Evolutionary conservation across 2,888 invertebrate genomes (phyloP).

Genomic region (Apamea monoglypha): DNA sequence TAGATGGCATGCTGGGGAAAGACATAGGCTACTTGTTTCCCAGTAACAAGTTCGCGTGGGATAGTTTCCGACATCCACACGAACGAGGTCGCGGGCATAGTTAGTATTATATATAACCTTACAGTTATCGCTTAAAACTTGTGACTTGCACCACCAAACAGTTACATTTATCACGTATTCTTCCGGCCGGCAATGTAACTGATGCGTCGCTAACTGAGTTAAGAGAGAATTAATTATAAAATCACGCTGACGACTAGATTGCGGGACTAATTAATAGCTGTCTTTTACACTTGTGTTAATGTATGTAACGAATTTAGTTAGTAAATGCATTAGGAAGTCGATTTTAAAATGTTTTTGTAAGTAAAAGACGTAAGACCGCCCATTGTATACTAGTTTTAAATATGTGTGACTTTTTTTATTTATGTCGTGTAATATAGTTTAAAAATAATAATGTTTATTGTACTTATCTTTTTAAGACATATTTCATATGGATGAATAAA

Average conservation of each 20-base stretch:
- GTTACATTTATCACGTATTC: slow-evolving; percentile 69
- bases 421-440: too few relatives aligned
- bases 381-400: not conserved
- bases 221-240: slow-evolving; percentile 65
- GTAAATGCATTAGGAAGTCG: not conserved
- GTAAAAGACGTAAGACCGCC: too few relatives aligned
- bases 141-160: slow-evolving; percentile 53
- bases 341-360: not conserved
- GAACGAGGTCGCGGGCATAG: too few relatives aligned
- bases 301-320: slow-evolving; percentile 18
- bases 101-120: not conserved
- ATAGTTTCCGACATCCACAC: too few relatives aligned
- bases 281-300: slow-evolving; percentile 41
- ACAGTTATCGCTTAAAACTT: not conserved
- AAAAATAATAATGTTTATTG: too few relatives aligned
- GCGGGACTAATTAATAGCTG: slow-evolving; percentile 54
- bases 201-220: slow-evolving; percentile 66
- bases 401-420: too few relatives aligned
- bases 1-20: too few relatives aligned
- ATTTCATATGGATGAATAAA: not conserved
- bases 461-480: too few relatives aligned
- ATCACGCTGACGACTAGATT: slow-evolving; percentile 55
- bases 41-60: too few relatives aligned
- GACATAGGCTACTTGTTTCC: too few relatives aligned
- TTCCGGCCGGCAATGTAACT: slow-evolving; percentile 70